Evolutionary conservation across 2,797 vertebrate species (phyloP).

Genomic region (Momotus momota): DNA sequence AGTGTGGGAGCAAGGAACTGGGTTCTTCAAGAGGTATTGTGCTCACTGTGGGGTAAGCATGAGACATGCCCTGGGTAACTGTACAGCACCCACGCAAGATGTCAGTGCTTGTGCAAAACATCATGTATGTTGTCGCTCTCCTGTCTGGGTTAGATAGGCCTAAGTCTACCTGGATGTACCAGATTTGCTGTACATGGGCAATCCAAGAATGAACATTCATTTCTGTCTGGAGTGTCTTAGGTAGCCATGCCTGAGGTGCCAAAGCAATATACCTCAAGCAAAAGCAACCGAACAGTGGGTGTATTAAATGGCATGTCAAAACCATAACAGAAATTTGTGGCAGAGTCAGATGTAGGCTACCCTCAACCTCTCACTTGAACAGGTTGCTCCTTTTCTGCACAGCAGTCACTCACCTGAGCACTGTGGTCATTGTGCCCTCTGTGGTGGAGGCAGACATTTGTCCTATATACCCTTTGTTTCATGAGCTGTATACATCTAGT

Average conservation of each 20-base stretch:
- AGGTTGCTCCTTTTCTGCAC: too few species aligned
- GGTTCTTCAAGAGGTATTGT: background rate
- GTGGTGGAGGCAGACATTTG: background rate
- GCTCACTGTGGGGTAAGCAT: accelerated
- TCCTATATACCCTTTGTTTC: accelerated
- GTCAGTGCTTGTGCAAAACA: background rate
- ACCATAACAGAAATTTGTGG: background rate
- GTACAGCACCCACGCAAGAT: background rate
- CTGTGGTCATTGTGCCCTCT: background rate
- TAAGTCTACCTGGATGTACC: background rate
- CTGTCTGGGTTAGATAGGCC: background rate
- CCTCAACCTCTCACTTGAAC: background rate
- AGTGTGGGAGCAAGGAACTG: background rate
- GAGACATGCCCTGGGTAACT: accelerated
- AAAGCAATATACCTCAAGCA: background rate
- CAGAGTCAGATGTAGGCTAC: background rate
- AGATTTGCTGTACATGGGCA: accelerated
- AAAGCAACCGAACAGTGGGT: background rate
- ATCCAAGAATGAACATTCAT: background rate
- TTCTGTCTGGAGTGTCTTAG: background rate
- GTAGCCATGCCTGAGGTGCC: background rate
- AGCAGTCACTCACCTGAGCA: background rate
- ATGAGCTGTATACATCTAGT: background rate
- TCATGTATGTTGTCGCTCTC: too few species aligned
- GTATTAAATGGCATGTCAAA: background rate